These are phyloP conservation scores for Nemapogon koenigi DNA, from an alignment of 2,888 invertebrate species.

Conservation along the genomic window DNA sequence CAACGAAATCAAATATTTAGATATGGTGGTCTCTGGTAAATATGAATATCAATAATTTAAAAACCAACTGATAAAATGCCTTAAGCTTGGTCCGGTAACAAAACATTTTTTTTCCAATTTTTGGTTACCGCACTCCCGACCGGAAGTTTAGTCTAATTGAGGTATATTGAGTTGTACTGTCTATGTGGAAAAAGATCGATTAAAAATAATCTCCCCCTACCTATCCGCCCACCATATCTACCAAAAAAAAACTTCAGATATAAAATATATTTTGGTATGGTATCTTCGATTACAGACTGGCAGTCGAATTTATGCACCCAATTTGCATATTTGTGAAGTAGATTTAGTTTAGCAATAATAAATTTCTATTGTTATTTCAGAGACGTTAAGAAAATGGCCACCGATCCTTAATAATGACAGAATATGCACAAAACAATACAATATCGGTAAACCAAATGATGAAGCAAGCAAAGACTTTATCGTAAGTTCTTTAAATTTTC, in stretches of 20 bases:
- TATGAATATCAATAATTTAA: background rate
- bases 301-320: background rate
- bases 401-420: slow-evolving; percentile 44
- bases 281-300: background rate
- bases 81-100: no score
- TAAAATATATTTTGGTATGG: background rate
- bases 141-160: background rate
- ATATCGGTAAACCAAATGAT: slow-evolving; percentile 33
- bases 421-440: slow-evolving; percentile 54
- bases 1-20: slow-evolving; percentile 64
- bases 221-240: background rate
- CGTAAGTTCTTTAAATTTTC: slow-evolving; percentile 24
- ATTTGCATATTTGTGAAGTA: background rate
- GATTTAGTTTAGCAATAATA: background rate
- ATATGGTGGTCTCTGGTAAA: slow-evolving; percentile 65
- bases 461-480: slow-evolving; percentile 28
- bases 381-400: slow-evolving; percentile 53
- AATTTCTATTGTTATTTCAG: slow-evolving; percentile 21
- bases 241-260: background rate
- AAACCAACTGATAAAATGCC: no score
- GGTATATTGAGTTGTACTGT: background rate
- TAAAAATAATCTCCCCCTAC: background rate
- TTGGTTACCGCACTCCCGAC: no score
- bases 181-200: background rate
- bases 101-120: no score